A percentile compares a stretch with the other conserved stretches of the same genome.
Evolutionary conservation across 1,140 invertebrate genomes (phyloP).

Genomic region (Oreohelix idahoensis): DNA sequence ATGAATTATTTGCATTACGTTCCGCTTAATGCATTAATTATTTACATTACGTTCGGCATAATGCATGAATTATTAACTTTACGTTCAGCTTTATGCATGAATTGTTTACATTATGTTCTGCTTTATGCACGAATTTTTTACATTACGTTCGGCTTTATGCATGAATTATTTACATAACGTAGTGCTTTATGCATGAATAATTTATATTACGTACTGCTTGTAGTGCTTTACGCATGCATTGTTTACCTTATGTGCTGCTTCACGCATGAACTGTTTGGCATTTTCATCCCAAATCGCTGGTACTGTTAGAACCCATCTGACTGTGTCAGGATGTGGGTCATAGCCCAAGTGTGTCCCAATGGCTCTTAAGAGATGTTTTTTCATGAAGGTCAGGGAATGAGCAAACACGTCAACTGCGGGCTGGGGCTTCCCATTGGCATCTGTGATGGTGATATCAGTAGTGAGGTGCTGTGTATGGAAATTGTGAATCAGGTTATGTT

Average conservation of each 20-base stretch:
- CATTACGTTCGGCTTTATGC: no score
- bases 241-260: conserved; percentile 65
- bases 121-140: no score
- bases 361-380: conserved; percentile 55
- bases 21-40: no score
- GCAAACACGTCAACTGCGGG: conserved; percentile 66
- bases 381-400: conserved; percentile 64
- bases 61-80: no score
- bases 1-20: no score
- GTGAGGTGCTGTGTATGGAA: conserved; percentile 55
- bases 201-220: conserved; percentile 26
- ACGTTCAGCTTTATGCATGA: no score
- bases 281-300: conserved; percentile 70
- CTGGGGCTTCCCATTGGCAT: conserved; percentile 61
- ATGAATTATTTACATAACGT: no score
- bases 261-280: conserved; percentile 70
- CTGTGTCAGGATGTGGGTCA: conserved; percentile 61
- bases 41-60: no score
- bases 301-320: conserved; percentile 68
- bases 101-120: no score
- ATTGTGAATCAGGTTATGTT: no score
- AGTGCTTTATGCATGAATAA: no score
- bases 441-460: conserved; percentile 64
- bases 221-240: background rate
- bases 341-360: conserved; percentile 58